Evolutionary conservation across 2,888 invertebrate genomes (phyloP).

Genomic region (Idaea straminata): DNA sequence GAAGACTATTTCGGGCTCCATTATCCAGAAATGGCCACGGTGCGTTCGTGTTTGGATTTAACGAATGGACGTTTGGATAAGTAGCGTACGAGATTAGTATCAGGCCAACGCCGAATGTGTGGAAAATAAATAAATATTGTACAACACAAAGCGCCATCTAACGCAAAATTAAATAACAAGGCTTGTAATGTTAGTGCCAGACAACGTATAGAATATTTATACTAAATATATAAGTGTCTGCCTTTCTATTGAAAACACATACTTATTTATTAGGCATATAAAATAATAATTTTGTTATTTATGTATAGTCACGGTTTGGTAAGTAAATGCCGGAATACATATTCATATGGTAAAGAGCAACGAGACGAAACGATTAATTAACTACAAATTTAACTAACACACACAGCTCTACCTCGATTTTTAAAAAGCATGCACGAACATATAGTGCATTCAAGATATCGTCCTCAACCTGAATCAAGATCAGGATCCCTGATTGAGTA

Average conservation of each 20-base stretch:
- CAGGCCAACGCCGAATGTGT: conserved; percentile 18
- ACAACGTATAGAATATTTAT: not conserved
- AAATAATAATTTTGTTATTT: not conserved
- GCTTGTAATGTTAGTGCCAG: not conserved
- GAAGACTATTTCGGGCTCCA: conserved; percentile 69
- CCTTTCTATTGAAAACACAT: too few relatives aligned
- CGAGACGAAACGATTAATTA: not conserved
- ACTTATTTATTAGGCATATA: too few relatives aligned
- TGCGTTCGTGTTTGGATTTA: conserved; percentile 64
- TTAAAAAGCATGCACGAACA: not conserved
- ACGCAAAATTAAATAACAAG: not conserved
- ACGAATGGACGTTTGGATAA: conserved; percentile 51
- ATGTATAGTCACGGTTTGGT: not conserved
- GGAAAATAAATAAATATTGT: conserved; percentile 9
- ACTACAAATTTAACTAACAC: not conserved
- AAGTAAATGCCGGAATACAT: not conserved
- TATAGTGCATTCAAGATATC: not conserved
- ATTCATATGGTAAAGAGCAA: not conserved
- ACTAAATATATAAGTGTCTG: too few relatives aligned
- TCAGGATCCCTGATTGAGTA: not conserved
- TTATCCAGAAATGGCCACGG: conserved; percentile 73
- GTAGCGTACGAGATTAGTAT: conserved; percentile 31
- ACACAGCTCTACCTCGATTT: not conserved
- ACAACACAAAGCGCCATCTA: conserved; percentile 3
- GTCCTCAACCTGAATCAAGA: not conserved